Conservation (phyloP, 2,888 invertebrate genomes). For the Calameuta filiformis region DNA sequence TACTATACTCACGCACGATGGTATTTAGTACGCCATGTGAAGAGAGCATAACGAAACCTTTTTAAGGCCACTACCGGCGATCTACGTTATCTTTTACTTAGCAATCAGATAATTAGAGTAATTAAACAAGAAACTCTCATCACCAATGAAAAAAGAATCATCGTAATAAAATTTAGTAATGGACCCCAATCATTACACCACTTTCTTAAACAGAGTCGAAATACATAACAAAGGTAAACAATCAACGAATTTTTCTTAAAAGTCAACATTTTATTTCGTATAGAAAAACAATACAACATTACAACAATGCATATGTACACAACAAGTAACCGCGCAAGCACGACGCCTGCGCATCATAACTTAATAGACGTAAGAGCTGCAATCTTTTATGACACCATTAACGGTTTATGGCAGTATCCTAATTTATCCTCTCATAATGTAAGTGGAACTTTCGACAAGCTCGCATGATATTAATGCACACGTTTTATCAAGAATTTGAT, state of each 20-base stretch:
- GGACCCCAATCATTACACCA: too few relatives aligned
- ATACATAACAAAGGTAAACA: neutral
- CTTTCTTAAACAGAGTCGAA: too few relatives aligned
- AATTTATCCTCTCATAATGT: neutral
- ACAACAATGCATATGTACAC: conserved; percentile 15
- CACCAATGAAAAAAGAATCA: too few relatives aligned
- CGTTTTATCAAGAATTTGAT: neutral
- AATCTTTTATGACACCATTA: neutral
- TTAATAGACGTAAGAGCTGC: neutral
- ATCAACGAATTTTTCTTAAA: neutral
- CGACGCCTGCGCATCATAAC: neutral
- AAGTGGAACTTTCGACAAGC: neutral
- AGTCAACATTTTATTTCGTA: conserved; percentile 33
- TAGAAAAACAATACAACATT: neutral
- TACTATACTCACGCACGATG: neutral
- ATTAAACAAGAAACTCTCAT: neutral
- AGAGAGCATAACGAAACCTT: conserved; percentile 56
- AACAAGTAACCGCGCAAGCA: neutral
- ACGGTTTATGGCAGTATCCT: neutral
- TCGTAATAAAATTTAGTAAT: too few relatives aligned
- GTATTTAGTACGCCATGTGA: conserved; percentile 35
- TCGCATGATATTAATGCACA: neutral
- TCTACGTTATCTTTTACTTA: conserved; percentile 30
- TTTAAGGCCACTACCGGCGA: conserved; percentile 15
- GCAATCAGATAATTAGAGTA: conserved; percentile 23